Percentiles rank a stretch among this genome's conserved stretches.
phyloP scores from a whole-genome alignment of 2,113 vertebrate species.

The Ranitomeya variabilis region DNA sequence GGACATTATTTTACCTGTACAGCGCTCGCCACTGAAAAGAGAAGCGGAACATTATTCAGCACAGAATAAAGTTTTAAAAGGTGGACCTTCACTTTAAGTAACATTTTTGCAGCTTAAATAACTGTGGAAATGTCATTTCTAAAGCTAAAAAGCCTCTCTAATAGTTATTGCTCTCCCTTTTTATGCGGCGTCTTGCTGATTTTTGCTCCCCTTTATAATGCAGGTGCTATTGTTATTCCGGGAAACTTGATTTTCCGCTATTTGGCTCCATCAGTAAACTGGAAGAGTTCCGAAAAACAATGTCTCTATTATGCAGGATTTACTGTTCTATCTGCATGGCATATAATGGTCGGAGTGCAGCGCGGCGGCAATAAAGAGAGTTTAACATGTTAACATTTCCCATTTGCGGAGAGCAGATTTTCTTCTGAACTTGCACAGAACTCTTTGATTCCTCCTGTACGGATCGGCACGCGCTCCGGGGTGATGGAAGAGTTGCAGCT shows the following conservation, averaged over 20 bases:
- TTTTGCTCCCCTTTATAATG: conserved; percentile 14
- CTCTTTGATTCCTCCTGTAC: background rate
- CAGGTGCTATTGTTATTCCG: conserved; percentile 36
- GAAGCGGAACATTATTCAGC: background rate
- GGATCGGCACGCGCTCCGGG: background rate
- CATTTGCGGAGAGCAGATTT: background rate
- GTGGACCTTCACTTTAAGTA: background rate
- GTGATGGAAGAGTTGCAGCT: background rate
- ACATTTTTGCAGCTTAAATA: background rate
- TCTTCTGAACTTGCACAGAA: background rate
- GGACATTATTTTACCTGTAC: too few relatives aligned
- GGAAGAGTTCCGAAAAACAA: conserved; percentile 41
- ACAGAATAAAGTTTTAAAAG: background rate
- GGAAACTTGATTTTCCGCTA: conserved; percentile 19
- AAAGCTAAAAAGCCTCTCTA: background rate
- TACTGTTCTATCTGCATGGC: background rate
- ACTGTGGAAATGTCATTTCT: background rate
- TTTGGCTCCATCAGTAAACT: conserved; percentile 10
- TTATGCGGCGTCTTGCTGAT: background rate
- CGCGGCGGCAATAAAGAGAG: background rate
- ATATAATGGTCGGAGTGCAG: background rate
- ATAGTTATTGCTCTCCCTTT: background rate
- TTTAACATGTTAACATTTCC: conserved; percentile 31
- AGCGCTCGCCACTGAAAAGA: background rate
- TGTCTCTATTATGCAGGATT: conserved; percentile 26